Evolutionary conservation across 2,797 vertebrate species (phyloP), one percentile per base, ranked within the genome.

Genomic region (Sparus aurata): DNA sequence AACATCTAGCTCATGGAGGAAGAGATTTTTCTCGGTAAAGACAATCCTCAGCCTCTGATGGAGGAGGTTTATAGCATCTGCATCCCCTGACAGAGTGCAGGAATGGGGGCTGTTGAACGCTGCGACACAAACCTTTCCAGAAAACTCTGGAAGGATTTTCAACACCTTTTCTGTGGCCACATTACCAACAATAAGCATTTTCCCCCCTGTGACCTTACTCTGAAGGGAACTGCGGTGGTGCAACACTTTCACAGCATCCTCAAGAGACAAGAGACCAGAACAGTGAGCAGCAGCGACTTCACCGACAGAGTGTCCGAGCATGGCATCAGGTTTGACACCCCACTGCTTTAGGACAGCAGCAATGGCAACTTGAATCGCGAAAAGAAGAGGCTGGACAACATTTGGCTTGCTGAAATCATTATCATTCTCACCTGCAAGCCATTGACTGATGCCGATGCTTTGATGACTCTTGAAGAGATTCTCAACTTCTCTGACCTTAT

Each of bases 101-200:
- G 95, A 97, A 69, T 80, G 23, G 0, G 96, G 96, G 81, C 97
- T 97, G 90, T 97, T 97, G 79, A 95, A 93, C 2, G 96, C 96
- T 50, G 96, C 97, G 23, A 97, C 84, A 69, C 95, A 95, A 71
- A 97, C 88, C 63, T 89, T 94, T 22, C 92, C 94, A 0, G 87
- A 87, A 83, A 95, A 95, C 12, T 43, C 69, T 4, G 68, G 70
- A 43, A 97, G 84, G n/a, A 43, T 12, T 25, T 92, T 80, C 50
- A 93, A 65, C 22, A 97, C 87, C 18, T 96, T 89, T 77, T 92
- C 80, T 12, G 96, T 85, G 1, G 93, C 81, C 70, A 96, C 84
- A 80, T 97, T 97, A 59, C 97, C 91, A 41, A 97, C 91, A n/a
- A 96, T 94, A 69, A 98, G 82, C 97, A 98, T 98, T 83, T 93